phyloP scores from a whole-genome alignment of 2,113 vertebrate genomes.

The Alouatta palliata region DNA sequence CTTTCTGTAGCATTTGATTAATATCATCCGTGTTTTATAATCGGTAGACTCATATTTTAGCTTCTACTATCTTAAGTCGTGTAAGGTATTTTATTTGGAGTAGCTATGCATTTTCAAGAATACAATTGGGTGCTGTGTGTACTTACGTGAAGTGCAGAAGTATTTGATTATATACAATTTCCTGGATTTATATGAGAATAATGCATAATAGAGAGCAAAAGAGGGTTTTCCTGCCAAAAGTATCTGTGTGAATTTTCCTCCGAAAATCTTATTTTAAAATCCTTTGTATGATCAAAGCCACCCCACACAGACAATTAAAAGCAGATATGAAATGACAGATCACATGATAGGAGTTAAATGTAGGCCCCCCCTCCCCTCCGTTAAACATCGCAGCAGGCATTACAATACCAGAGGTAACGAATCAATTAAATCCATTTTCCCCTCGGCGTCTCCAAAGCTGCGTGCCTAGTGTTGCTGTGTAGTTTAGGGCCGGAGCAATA shows the following conservation, averaged over 20 bases:
- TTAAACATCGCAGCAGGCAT: conserved; percentile 69
- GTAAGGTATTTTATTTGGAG: not conserved
- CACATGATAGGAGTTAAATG: conserved; percentile 65
- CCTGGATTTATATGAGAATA: not conserved
- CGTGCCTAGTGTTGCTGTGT: conserved; percentile 75
- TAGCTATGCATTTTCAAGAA: conserved; percentile 1
- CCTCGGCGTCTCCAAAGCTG: conserved; percentile 66
- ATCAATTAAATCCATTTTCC: conserved; percentile 78
- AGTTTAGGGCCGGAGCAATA: conserved; percentile 86
- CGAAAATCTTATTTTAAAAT: conserved; percentile 52
- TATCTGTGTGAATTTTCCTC: conserved; percentile 34
- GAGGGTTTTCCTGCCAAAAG: conserved; percentile 42
- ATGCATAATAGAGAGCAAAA: not conserved
- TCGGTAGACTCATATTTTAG: not conserved
- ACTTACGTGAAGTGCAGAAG: not conserved
- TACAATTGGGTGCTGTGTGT: conserved; percentile 32
- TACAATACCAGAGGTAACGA: conserved; percentile 80
- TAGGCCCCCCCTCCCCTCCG: not conserved
- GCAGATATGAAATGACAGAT: conserved; percentile 57
- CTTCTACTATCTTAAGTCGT: not conserved
- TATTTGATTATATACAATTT: conserved; percentile 15
- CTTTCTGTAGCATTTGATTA: not conserved
- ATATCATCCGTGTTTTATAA: not conserved
- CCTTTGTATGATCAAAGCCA: conserved; percentile 72
- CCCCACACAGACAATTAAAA: conserved; percentile 63